A percentile compares a stretch with the other conserved stretches of the same genome.
phyloP scores from a whole-genome alignment of 2,113 vertebrate species.

The Marmota flaviventris region DNA sequence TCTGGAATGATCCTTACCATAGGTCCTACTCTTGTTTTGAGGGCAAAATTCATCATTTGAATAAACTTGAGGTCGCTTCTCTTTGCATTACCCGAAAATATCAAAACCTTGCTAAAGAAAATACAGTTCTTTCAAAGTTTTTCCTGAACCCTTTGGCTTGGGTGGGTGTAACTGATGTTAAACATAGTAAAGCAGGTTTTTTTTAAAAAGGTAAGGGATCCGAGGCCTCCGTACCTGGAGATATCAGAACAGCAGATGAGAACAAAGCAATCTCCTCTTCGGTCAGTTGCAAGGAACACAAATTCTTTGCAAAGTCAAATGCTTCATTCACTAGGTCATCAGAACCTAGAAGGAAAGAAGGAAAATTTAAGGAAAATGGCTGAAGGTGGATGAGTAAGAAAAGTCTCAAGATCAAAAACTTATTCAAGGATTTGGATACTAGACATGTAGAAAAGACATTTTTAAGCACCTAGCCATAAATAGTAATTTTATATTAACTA shows the following conservation, averaged over 20 bases:
- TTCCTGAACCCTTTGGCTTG: not conserved
- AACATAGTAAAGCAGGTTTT: not conserved
- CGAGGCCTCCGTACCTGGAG: constrained; percentile 93
- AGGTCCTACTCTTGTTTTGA: not conserved
- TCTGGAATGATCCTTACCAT: not conserved
- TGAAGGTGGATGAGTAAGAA: constrained; percentile 19
- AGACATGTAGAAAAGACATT: not conserved
- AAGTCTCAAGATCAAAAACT: not conserved
- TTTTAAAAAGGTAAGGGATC: not conserved
- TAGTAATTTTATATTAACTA: not conserved
- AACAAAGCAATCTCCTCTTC: constrained; percentile 99
- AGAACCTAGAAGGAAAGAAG: constrained; percentile 90
- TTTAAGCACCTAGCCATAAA: not conserved
- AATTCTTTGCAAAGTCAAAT: constrained; percentile 99
- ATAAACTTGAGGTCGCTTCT: constrained; percentile 8
- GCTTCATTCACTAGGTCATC: constrained; percentile 98
- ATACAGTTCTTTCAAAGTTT: constrained; percentile 40
- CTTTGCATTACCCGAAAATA: constrained; percentile 61
- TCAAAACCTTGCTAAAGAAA: constrained; percentile 58
- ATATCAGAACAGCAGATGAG: constrained; percentile 98
- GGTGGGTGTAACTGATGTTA: not conserved
- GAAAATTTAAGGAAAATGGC: constrained; percentile 50
- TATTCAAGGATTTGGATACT: not conserved
- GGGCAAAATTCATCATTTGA: constrained; percentile 13
- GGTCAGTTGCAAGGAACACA: constrained; percentile 97